Base-by-base conservation (phyloP, 2,113 vertebrate species). In the Hyla sarda region DNA sequence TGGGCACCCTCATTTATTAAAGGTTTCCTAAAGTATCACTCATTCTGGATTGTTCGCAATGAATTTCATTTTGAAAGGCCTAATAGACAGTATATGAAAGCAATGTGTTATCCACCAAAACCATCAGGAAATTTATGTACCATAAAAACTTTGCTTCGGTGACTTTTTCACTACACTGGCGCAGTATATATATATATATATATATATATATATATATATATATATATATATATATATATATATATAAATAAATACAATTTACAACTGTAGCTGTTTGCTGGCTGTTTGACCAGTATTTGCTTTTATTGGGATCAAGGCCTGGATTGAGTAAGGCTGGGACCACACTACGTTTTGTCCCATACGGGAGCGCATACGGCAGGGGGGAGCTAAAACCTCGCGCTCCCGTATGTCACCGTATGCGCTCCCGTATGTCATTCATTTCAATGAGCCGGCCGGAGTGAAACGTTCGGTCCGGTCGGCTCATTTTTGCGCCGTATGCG, bases 221-320 rank as follows among this genome's bases (percentile, higher is more conserved):
- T n/a, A n/a, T n/a, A n/a, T n/a, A n/a, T n/a, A n/a, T n/a, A n/a
- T n/a, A n/a, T n/a, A n/a, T n/a, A n/a, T n/a, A n/a, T n/a, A n/a
- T n/a, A n/a, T n/a, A n/a, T n/a, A n/a, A n/a, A n/a, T n/a, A n/a
- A n/a, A n/a, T n/a, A n/a, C n/a, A n/a, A n/a, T 19, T 62, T 80
- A 13, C 78, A 81, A 56, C 78, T 81, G 78, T 37, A 81, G 58
- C n/a, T n/a, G 0, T 47, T 45, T 41, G 56, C 34, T 80, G 77
- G 77, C 54, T n/a, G 21, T 62, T 28, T 65, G 78, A 47, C 78
- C 78, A 47, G 58, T 21, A 81, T 45, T 65, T n/a, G 58, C 56
- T 23, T 81, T n/a, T 41, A 81, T n/a, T 47, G 78, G 78, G 78
- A 62, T 65, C 78, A 81, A 60, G 78, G 37, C 37, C 78, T 81